Conservation (phyloP, 2,113 vertebrate genomes). For the Callionymus lyra region DNA sequence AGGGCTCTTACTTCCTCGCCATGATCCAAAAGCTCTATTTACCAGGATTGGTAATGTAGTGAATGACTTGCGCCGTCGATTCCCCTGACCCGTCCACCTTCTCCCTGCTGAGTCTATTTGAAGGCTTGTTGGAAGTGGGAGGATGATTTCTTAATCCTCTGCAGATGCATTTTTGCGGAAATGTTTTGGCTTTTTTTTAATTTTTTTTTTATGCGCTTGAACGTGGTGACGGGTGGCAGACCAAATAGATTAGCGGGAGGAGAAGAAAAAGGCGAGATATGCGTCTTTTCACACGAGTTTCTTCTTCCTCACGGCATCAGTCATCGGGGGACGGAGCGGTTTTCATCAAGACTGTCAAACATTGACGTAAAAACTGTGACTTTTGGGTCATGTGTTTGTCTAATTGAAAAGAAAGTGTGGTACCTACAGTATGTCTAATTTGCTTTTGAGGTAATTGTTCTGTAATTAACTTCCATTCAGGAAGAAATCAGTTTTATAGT, state of each 20-base stretch:
- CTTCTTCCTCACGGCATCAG: constrained; percentile 23
- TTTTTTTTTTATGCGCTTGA: background rate
- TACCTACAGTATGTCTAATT: too few relatives aligned
- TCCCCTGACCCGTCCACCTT: constrained; percentile 18
- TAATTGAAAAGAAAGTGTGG: too few relatives aligned
- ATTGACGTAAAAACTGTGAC: too few relatives aligned
- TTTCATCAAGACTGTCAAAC: too few relatives aligned
- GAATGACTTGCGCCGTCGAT: constrained; percentile 24
- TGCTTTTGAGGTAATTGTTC: too few relatives aligned
- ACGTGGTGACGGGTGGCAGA: constrained; percentile 15
- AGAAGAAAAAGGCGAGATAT: constrained; percentile 33
- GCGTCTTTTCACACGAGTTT: constrained; percentile 27
- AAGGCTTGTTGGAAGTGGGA: constrained; percentile 22
- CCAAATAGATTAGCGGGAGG: constrained; percentile 12
- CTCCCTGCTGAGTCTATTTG: constrained; percentile 35
- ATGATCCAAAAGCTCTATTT: constrained; percentile 33
- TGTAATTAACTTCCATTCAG: too few relatives aligned
- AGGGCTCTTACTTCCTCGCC: constrained; percentile 4
- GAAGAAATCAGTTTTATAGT: too few relatives aligned
- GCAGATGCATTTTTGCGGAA: constrained; percentile 14
- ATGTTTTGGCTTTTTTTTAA: constrained; percentile 15
- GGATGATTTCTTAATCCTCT: constrained; percentile 55
- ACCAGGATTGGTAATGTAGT: constrained; percentile 28
- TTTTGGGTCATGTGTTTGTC: too few relatives aligned
- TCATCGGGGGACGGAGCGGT: background rate